These are phyloP conservation scores for Matsumyia berberina DNA, from an alignment of 2,888 invertebrate genomes.

Conservation along the genomic window DNA sequence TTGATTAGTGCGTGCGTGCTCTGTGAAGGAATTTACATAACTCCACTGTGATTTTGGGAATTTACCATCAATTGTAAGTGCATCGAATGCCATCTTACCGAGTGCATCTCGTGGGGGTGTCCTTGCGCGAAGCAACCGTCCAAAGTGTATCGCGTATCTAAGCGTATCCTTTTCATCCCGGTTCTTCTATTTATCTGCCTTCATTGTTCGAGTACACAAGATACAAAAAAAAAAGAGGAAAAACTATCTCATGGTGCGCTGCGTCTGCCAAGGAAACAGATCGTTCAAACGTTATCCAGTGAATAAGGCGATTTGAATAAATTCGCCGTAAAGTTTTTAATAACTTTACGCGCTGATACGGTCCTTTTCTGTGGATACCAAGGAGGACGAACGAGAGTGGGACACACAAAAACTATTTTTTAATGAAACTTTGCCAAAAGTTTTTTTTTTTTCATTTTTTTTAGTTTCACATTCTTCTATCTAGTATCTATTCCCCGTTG, in stretches of 20 bases:
- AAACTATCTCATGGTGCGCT: constrained; percentile 37
- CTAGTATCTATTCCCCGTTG: constrained; percentile 50
- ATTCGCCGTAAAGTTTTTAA: constrained; percentile 71
- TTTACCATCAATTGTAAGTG: constrained; percentile 41
- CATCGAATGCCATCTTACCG: constrained; percentile 19
- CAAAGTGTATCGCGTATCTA: constrained; percentile 17
- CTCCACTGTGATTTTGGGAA: constrained; percentile 11
- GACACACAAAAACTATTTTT: constrained; percentile 39
- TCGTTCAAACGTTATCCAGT: constrained; percentile 53
- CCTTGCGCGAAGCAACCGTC: constrained; percentile 1
- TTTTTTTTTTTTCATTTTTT: constrained; percentile 24
- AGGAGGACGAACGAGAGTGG: constrained; percentile 40
- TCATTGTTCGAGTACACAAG: constrained; percentile 5
- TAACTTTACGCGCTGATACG: constrained; percentile 70
- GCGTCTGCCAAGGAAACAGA: constrained; percentile 40
- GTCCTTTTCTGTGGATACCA: constrained; percentile 65
- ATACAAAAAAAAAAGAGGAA: constrained; percentile 10
- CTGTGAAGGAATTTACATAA: background rate
- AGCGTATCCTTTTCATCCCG: constrained; percentile 5
- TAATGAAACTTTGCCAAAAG: constrained; percentile 67
- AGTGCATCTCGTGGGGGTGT: constrained; percentile 14
- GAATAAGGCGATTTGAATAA: constrained; percentile 66
- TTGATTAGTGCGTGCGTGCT: constrained; percentile 17
- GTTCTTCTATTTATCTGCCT: constrained; percentile 3
- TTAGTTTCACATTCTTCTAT: constrained; percentile 28